Conservation (phyloP, 2,113 vertebrate species). For the Pelvicachromis taeniatus region DNA sequence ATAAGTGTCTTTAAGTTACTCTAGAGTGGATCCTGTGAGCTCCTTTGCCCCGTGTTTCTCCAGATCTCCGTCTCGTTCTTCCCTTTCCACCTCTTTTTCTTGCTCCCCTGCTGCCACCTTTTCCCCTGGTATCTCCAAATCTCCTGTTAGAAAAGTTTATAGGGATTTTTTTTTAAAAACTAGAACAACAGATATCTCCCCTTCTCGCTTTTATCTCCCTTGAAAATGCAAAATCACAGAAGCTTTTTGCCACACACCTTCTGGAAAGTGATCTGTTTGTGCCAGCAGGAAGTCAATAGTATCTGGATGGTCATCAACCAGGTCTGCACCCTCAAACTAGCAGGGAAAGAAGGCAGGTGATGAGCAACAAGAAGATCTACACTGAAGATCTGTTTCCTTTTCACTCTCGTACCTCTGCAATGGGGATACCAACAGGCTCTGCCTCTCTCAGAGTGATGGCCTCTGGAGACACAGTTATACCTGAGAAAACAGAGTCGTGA, state of each 20-base stretch:
- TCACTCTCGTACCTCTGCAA: slow-evolving; percentile 63
- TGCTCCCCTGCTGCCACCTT: not conserved
- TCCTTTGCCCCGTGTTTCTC: slow-evolving; percentile 17
- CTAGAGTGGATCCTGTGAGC: slow-evolving; percentile 23
- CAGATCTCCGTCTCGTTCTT: not conserved
- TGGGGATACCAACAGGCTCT: slow-evolving; percentile 54
- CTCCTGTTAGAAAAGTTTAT: not conserved
- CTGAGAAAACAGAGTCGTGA: slow-evolving; percentile 15
- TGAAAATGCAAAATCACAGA: not conserved
- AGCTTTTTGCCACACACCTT: slow-evolving; percentile 42
- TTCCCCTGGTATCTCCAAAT: not conserved
- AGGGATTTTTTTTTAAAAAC: not conserved
- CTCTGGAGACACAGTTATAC: slow-evolving; percentile 64
- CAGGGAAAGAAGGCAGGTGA: not conserved
- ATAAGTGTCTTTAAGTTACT: slow-evolving; percentile 29
- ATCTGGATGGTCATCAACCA: slow-evolving; percentile 50
- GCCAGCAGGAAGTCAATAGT: slow-evolving; percentile 74
- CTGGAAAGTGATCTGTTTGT: slow-evolving; percentile 66
- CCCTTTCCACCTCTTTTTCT: not conserved
- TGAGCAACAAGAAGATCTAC: not conserved
- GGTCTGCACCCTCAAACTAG: slow-evolving; percentile 75
- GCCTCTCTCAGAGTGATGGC: slow-evolving; percentile 77
- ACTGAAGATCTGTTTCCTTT: not conserved
- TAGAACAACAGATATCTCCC: not conserved
- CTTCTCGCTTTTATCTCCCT: not conserved